Evolutionary conservation across 2,888 invertebrate species (phyloP).

Genomic region (Drosophila kuntzei): DNA sequence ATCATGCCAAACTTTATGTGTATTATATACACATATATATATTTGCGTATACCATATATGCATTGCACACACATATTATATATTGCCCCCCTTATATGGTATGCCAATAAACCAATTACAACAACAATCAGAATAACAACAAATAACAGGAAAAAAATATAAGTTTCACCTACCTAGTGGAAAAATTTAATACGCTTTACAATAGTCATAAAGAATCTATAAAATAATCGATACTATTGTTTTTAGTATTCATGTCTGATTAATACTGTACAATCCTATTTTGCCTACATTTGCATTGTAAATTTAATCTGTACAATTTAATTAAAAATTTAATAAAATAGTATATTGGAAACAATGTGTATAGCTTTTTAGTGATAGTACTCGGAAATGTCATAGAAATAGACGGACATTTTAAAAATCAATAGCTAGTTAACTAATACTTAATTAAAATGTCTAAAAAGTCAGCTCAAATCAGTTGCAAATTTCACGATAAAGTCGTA

Average conservation of each 20-base stretch:
- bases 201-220: background rate
- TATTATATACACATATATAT: conserved; percentile 13
- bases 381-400: background rate
- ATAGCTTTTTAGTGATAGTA: too few relatives aligned
- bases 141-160: background rate
- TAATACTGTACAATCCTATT: too few relatives aligned
- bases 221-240: background rate
- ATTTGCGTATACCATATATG: conserved; percentile 15
- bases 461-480: background rate
- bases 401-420: background rate
- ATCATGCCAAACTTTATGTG: conserved; percentile 42
- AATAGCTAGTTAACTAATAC: background rate
- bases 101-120: conserved; percentile 72
- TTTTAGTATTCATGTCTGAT: background rate
- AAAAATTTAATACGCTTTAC: background rate
- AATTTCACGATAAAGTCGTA: conserved; percentile 5
- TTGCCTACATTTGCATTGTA: background rate
- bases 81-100: conserved; percentile 46
- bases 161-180: background rate
- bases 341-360: too few relatives aligned
- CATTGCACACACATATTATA: conserved; percentile 34
- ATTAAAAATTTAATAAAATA: too few relatives aligned
- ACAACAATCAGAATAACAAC: conserved; percentile 30
- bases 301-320: too few relatives aligned
- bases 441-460: background rate